A percentile compares a stretch with the other conserved stretches of the same genome.
Conservation (phyloP, 2,888 invertebrate genomes). For the Diaphora mendica region DNA sequence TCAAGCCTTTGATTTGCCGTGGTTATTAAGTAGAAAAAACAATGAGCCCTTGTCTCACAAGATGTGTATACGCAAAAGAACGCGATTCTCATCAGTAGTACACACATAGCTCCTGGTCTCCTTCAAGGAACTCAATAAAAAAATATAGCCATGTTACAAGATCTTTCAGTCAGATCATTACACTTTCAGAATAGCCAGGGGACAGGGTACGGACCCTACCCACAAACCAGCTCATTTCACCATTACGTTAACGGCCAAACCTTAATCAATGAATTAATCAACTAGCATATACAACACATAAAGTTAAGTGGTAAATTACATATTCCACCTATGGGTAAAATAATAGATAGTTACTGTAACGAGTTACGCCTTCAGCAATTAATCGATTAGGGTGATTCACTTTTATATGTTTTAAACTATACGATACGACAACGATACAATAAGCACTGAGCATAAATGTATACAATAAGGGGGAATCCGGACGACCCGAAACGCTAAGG, state of each 20-base stretch:
- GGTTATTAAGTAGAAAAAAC: neutral
- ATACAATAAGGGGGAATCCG: too few species aligned
- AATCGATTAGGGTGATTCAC: conserved; percentile 23
- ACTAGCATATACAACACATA: conserved; percentile 15
- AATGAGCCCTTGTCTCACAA: neutral
- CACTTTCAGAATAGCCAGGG: neutral
- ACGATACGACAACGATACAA: conserved; percentile 1
- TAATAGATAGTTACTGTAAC: conserved; percentile 20
- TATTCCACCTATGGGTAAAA: conserved; percentile 20
- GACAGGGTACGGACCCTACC: conserved; percentile 2
- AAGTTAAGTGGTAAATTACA: conserved; percentile 24
- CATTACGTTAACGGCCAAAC: neutral
- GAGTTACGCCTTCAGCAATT: conserved; percentile 23
- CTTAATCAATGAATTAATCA: conserved; percentile 15
- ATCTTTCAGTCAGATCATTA: neutral
- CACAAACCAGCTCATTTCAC: neutral
- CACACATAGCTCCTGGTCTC: neutral
- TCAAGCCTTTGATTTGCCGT: neutral
- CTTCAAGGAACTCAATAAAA: neutral
- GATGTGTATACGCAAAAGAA: too few species aligned
- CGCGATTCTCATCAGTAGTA: neutral
- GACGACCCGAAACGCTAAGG: too few species aligned
- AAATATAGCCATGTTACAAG: neutral
- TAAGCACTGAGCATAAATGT: too few species aligned
- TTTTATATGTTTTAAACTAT: neutral